These are phyloP conservation scores for Trachelipus rathkii DNA, from an alignment of 1,140 invertebrate genomes.

Conservation along the genomic window DNA sequence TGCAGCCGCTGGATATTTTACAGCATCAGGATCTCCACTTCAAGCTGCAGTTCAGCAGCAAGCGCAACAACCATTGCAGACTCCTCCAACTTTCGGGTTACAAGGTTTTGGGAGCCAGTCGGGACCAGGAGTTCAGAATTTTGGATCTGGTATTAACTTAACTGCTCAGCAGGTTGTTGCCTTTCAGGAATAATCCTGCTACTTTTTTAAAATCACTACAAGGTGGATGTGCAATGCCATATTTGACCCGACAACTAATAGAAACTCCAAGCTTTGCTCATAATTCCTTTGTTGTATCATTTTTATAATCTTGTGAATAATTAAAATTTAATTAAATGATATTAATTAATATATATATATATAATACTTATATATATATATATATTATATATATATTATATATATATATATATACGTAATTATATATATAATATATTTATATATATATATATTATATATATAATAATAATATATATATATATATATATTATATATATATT, in stretches of 20 bases:
- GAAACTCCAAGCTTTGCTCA: slow-evolving; percentile 56
- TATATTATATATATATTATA: too few relatives aligned
- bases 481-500: too few relatives aligned
- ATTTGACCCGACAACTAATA: slow-evolving; percentile 42
- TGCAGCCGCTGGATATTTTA: slow-evolving; percentile 51
- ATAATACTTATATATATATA: too few relatives aligned
- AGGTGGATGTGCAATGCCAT: slow-evolving; percentile 41
- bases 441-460: too few relatives aligned
- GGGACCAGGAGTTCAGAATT: slow-evolving; percentile 57
- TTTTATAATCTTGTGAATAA: slow-evolving; percentile 50
- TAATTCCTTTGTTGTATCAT: slow-evolving; percentile 53
- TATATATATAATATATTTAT: too few relatives aligned
- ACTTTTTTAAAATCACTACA: slow-evolving; percentile 50
- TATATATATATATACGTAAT: too few relatives aligned
- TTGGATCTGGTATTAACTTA: slow-evolving; percentile 52
- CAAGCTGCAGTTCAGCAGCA: slow-evolving; percentile 52
- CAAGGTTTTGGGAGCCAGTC: slow-evolving; percentile 51
- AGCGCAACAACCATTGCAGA: slow-evolving; percentile 53
- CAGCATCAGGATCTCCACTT: slow-evolving; percentile 49
- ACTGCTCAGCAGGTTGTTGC: slow-evolving; percentile 52
- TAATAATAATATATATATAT: too few relatives aligned
- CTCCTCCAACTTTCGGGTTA: slow-evolving; percentile 46
- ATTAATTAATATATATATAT: too few relatives aligned
- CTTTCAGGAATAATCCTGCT: slow-evolving; percentile 48
- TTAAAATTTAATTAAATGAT: too few relatives aligned